Base-by-base conservation (phyloP, 64 coral and sea anemone genomes). In the Astreopora myriophthalma region DNA sequence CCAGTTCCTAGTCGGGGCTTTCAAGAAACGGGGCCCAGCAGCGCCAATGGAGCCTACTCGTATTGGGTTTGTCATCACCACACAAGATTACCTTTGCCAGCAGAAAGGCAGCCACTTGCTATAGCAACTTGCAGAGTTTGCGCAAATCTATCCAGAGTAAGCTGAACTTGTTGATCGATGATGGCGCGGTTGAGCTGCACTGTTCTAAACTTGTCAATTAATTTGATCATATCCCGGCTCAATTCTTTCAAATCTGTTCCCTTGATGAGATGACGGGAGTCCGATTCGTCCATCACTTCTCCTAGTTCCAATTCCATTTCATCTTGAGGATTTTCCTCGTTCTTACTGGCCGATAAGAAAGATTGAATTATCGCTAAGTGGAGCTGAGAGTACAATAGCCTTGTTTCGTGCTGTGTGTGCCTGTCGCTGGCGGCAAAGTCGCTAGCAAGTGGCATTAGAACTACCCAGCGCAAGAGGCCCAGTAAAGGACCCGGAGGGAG, bases 271-370 rank as follows among this genome's bases (percentile, higher is more conserved):
- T 94, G 74, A 22, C 71, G 42, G 6, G 55, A 73, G 8, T 89
- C 91, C 22, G 92, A 89, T 30, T 94, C 95, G 27, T 96, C 95
- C 65, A 94, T 93, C 1, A 96, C 95, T 75, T 96, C 95, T 73
- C 95, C 95, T 8, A 91, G 95, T 22, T 96, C 95, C 35, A 96
- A 34, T 58, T 96, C 95, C 95, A 96, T 96, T n/a, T 96, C 91
- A 26, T 94, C 95, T 85, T 89, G 93, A 32, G 87, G 73, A 66
- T 93, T 93, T 31, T 71, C 72, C 31, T 96, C 88, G 27, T 32
- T 72, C 62, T 34, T 79, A 17, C 88, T 87, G 1, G 88, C 90
- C 51, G 78, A 29, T 28, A 96, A 48, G n/a, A 96, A 90, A 30
- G 95, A 87, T 75, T 96, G 87, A 80, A 96, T 88, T 16, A 96